phyloP scores from a whole-genome alignment of 2,113 vertebrate species.

The Megaptera novaeangliae region DNA sequence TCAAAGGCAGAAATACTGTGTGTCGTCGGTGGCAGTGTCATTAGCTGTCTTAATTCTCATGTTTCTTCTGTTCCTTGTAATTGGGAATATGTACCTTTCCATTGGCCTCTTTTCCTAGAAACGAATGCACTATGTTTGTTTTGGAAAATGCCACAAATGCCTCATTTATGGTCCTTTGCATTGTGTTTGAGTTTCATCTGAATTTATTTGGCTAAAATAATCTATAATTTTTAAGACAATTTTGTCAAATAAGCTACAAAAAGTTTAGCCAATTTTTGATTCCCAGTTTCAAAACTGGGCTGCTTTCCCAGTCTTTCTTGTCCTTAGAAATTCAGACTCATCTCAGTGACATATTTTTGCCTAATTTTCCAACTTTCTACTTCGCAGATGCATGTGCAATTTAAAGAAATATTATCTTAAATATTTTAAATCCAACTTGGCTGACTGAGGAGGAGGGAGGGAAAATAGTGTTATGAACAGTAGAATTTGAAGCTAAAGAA shows the following conservation, averaged over 20 bases:
- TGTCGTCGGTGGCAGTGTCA: background rate
- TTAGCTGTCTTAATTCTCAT: background rate
- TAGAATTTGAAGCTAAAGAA: background rate
- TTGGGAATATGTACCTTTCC: background rate
- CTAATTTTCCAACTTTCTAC: conserved; percentile 51
- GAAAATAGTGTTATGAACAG: background rate
- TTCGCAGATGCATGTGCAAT: conserved; percentile 43
- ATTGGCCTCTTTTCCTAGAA: conserved; percentile 8
- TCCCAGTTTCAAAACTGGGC: conserved; percentile 53
- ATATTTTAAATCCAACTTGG: conserved; percentile 18
- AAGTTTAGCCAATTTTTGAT: conserved; percentile 64
- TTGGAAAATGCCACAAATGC: conserved; percentile 39
- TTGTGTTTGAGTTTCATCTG: conserved; percentile 51
- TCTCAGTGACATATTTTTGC: conserved; percentile 47
- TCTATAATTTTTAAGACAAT: conserved; percentile 52
- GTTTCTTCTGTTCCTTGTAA: background rate
- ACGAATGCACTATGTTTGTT: background rate
- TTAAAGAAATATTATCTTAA: conserved; percentile 32
- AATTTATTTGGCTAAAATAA: conserved; percentile 55
- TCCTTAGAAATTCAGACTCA: conserved; percentile 40
- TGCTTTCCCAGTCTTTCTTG: conserved; percentile 45
- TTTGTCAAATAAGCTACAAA: conserved; percentile 66
- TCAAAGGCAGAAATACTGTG: background rate
- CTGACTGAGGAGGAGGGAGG: background rate
- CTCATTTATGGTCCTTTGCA: conserved; percentile 7